These are phyloP conservation scores for Charina bottae DNA, from an alignment of 2,113 vertebrate species.

Conservation along the genomic window DNA sequence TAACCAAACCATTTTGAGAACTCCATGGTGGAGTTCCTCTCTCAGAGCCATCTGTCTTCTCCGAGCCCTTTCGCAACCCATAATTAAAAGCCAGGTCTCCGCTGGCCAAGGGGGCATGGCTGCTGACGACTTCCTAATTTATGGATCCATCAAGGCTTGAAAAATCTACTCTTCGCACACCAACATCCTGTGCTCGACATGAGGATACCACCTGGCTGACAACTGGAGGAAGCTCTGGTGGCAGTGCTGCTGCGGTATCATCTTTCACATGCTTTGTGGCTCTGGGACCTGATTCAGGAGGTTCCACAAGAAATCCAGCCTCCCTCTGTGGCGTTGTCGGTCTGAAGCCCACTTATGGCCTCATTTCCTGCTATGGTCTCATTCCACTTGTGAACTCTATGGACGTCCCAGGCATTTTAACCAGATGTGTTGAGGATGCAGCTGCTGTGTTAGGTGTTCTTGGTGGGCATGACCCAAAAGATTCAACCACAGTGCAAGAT, in stretches of 20 bases:
- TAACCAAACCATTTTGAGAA: neutral
- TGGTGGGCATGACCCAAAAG: slow-evolving; percentile 86
- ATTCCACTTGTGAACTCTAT: slow-evolving; percentile 98
- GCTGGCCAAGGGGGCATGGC: neutral
- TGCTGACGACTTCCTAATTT: slow-evolving; percentile 7
- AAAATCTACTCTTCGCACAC: no score
- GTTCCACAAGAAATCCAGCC: slow-evolving; percentile 94
- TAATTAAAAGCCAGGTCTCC: neutral
- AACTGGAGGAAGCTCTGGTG: no score
- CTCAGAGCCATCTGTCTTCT: neutral
- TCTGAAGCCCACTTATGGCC: slow-evolving; percentile 92
- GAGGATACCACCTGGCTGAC: no score
- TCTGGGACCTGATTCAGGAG: slow-evolving; percentile 95
- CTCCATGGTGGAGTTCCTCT: no score
- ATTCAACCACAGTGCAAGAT: slow-evolving; percentile 88
- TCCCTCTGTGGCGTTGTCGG: slow-evolving; percentile 91
- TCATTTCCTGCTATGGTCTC: slow-evolving; percentile 95
- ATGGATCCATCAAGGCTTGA: neutral
- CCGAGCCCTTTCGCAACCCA: neutral
- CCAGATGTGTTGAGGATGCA: slow-evolving; percentile 85
- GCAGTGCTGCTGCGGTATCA: no score
- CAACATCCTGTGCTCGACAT: no score
- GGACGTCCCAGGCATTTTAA: slow-evolving; percentile 95
- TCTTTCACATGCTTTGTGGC: no score
- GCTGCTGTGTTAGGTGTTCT: slow-evolving; percentile 80